Evolutionary conservation across 1,140 invertebrate genomes (phyloP).

Genomic region (Pectinophora gossypiella): DNA sequence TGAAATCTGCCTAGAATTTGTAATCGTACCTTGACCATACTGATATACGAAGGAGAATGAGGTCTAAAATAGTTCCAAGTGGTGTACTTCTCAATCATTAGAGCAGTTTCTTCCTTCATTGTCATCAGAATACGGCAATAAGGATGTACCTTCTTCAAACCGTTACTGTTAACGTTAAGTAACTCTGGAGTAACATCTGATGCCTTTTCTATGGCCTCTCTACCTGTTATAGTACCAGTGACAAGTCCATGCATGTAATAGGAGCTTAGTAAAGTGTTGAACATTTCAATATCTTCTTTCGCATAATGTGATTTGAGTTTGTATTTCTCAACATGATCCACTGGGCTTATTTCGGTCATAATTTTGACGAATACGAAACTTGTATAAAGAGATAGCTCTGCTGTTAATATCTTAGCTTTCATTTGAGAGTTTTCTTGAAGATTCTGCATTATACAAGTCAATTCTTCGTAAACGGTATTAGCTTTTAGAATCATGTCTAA

Average conservation of each 20-base stretch:
- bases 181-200: constrained; percentile 29
- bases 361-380: constrained; percentile 61
- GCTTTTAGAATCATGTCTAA: constrained; percentile 28
- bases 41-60: constrained; percentile 45
- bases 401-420: constrained; percentile 34
- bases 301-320: constrained; percentile 81
- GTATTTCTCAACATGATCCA: constrained; percentile 87
- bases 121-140: constrained; percentile 47
- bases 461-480: constrained; percentile 23
- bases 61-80: constrained; percentile 62
- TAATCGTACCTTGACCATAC: constrained; percentile 59
- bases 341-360: constrained; percentile 59
- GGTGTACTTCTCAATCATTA: constrained; percentile 50
- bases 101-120: constrained; percentile 36
- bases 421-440: constrained; percentile 4
- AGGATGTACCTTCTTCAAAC: constrained; percentile 51
- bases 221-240: constrained; percentile 43
- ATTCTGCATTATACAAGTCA: constrained; percentile 8
- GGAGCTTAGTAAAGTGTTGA: constrained; percentile 49
- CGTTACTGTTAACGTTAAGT: constrained; percentile 32
- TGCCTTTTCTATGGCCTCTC: constrained; percentile 32
- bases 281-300: constrained; percentile 77
- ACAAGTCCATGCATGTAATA: constrained; percentile 62
- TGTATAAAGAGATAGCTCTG: constrained; percentile 66
- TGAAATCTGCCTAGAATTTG: not conserved